phyloP scores from a whole-genome alignment of 1,140 invertebrate species.

The Leptopilina boulardi region DNA sequence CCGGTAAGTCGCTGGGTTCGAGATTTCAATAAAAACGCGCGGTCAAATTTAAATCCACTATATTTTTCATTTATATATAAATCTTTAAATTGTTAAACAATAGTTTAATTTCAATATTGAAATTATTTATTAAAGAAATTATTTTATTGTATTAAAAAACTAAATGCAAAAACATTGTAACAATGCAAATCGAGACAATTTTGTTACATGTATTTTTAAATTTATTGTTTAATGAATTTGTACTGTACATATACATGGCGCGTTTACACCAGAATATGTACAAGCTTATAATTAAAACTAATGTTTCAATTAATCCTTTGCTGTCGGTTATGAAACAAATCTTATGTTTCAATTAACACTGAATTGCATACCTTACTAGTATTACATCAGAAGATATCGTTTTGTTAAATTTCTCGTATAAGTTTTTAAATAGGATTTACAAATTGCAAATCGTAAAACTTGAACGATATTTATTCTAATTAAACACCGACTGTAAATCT shows the following conservation, averaged over 20 bases:
- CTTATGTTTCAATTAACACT: slow-evolving; percentile 30
- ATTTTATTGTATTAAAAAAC: too few species aligned
- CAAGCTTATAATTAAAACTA: background rate
- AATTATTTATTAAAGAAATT: too few species aligned
- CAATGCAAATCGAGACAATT: background rate
- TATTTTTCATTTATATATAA: too few species aligned
- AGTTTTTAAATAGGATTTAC: background rate
- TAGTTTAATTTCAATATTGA: too few species aligned
- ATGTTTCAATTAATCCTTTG: slow-evolving; percentile 6
- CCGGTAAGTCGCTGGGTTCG: too few species aligned
- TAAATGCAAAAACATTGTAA: too few species aligned
- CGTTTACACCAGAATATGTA: background rate
- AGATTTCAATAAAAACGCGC: too few species aligned
- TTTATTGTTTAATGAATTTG: background rate
- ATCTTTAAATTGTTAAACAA: too few species aligned
- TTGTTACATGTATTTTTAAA: background rate
- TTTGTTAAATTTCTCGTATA: slow-evolving; percentile 10
- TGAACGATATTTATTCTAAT: background rate
- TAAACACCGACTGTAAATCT: background rate
- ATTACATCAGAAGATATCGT: background rate
- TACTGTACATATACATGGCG: background rate
- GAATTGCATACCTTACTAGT: background rate
- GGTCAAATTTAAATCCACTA: too few species aligned
- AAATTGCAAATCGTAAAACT: slow-evolving; percentile 11
- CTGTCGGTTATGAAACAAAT: slow-evolving; percentile 18